Percentiles rank a stretch among this genome's conserved stretches.
phyloP scores from a whole-genome alignment of 2,888 invertebrate genomes.

The Malacosoma neustria region DNA sequence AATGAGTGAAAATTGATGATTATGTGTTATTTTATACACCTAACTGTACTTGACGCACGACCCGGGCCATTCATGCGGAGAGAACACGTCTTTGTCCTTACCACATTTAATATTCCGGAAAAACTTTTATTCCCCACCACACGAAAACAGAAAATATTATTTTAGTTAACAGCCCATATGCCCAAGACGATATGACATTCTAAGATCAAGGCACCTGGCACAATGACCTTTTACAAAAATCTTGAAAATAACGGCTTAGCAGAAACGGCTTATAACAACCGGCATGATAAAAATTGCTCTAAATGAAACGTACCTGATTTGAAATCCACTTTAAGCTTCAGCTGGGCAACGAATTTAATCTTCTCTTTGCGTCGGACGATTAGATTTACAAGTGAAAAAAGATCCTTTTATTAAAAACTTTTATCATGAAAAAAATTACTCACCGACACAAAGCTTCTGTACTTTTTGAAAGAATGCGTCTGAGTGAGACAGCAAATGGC shows the following conservation, averaged over 20 bases:
- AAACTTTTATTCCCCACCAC: too few relatives aligned
- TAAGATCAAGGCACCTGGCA: slow-evolving; percentile 31
- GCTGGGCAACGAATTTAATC: slow-evolving; percentile 4
- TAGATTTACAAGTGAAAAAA: slow-evolving; percentile 6
- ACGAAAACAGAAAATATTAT: too few relatives aligned
- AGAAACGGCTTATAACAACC: slow-evolving; percentile 19
- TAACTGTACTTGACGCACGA: slow-evolving; percentile 34
- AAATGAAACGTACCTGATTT: slow-evolving; percentile 1
- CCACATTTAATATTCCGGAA: slow-evolving; percentile 15
- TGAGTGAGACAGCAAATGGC: slow-evolving; percentile 23
- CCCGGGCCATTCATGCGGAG: slow-evolving; percentile 41
- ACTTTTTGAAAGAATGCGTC: slow-evolving; percentile 47
- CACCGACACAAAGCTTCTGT: slow-evolving; percentile 45
- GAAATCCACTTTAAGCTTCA: not conserved
- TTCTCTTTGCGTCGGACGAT: slow-evolving; percentile 3
- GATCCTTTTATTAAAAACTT: slow-evolving; percentile 11
- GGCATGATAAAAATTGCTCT: slow-evolving; percentile 12
- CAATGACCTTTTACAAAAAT: slow-evolving; percentile 58
- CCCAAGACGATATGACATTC: slow-evolving; percentile 20
- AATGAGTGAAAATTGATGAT: slow-evolving; percentile 22
- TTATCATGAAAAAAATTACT: slow-evolving; percentile 40
- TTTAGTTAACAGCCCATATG: not conserved
- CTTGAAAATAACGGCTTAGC: slow-evolving; percentile 65
- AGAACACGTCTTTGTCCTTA: slow-evolving; percentile 26
- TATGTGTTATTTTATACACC: slow-evolving; percentile 26